Evolutionary conservation across 2,797 vertebrate genomes (phyloP).

Genomic region (Capromys pilorides): DNA sequence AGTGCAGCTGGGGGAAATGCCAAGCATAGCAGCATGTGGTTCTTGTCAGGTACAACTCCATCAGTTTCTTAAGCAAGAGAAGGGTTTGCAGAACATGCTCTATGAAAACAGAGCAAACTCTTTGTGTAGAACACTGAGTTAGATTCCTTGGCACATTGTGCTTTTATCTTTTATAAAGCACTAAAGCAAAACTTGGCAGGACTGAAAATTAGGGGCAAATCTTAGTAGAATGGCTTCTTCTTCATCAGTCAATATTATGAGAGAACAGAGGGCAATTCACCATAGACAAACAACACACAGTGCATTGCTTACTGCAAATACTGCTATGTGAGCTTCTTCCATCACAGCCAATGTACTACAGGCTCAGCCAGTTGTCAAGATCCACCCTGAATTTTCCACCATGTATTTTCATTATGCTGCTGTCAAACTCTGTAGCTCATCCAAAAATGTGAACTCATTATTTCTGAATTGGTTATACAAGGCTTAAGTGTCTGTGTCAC

Average conservation of each 20-base stretch:
- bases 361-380: background rate
- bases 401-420: background rate
- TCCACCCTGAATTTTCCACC: background rate
- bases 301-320: background rate
- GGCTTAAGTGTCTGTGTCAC: background rate
- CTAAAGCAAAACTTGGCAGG: background rate
- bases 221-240: background rate
- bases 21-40: slow-evolving; percentile 46
- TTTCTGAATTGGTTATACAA: background rate
- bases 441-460: background rate
- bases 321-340: background rate
- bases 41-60: slow-evolving; percentile 61
- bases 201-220: slow-evolving; percentile 47
- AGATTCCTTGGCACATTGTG: background rate
- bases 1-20: slow-evolving; percentile 65
- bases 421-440: background rate
- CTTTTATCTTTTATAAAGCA: slow-evolving; percentile 39
- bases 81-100: slow-evolving; percentile 10
- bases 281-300: background rate
- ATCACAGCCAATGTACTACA: background rate
- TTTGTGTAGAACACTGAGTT: slow-evolving; percentile 22
- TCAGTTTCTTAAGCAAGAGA: slow-evolving; percentile 51
- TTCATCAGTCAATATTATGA: background rate
- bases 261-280: background rate
- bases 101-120: background rate